Base-by-base conservation (phyloP, 2,113 vertebrate species). In the Glaucidium brasilianum region DNA sequence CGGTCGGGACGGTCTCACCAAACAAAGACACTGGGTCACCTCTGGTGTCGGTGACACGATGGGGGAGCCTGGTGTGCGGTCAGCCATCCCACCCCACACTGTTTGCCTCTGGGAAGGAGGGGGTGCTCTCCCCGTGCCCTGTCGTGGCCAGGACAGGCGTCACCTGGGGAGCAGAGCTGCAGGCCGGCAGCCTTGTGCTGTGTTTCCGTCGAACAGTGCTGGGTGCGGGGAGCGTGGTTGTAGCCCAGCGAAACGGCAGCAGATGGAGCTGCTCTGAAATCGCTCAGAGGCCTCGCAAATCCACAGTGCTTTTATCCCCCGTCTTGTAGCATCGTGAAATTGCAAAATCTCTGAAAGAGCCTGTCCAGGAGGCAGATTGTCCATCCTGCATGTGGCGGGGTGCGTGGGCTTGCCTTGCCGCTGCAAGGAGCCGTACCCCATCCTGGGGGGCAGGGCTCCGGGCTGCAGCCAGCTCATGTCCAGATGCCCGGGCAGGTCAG, bases 81-180 rank as follows among this genome's bases (percentile, higher is more conserved):
- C 12, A 0, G 11, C 49, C 25, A 9, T 53, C 74, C 67, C 72
- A 32, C 34, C 2, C 43, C 16, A 45, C 16, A 0, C 67, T 20
- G 15, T 34, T 16, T 0, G 19, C 26, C 14, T 19, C 30, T 27
- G 62, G 78, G 69, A n/a, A 56, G 50, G 60, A 30, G 25, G 11
- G 18, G 6, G 14, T 9, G 23, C 43, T 11, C 52, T 12, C 83
- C 26, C 7, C 18, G 2, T 0, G 2, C 23, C n/a, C 41, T 5
- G 1, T 34, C 2, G 0, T 0, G 0, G 56, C 0, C 35, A 39
- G 64, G 64, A 21, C 12, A 2, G 7, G 13, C 17, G 6, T 58
- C 3, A 9, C 30, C 29, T 37, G 6, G 1, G 2, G 66, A 39
- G 79, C 5, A 2, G 75, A 47, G 81, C 71, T 3, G 4, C 32